phyloP scores from a whole-genome alignment of 2,888 invertebrate species.

The Agapostemon virescens region DNA sequence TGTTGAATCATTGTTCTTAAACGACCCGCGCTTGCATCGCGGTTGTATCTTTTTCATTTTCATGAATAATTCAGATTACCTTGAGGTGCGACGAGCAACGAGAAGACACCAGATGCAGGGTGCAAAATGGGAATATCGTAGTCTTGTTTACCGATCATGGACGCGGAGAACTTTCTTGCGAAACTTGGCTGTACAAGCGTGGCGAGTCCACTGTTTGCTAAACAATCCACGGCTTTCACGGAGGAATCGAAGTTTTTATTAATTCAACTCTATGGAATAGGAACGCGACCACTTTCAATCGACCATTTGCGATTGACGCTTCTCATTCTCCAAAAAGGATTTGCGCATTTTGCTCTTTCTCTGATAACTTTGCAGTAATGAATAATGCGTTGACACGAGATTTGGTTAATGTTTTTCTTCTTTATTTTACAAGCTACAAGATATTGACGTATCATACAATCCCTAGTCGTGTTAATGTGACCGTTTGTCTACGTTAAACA shows the following conservation, averaged over 20 bases:
- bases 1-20: constrained; percentile 6
- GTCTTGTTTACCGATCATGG: constrained; percentile 11
- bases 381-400: no score
- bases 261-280: no score
- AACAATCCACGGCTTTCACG: background rate
- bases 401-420: no score
- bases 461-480: no score
- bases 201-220: constrained; percentile 6
- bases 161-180: background rate
- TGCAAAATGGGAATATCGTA: constrained; percentile 19
- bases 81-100: constrained; percentile 21
- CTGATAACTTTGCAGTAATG: no score
- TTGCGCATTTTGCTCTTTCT: no score
- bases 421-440: no score
- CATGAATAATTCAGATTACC: constrained; percentile 45
- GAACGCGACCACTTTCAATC: no score
- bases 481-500: no score
- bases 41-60: constrained; percentile 8
- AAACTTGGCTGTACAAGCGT: background rate
- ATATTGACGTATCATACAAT: no score
- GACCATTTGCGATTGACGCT: no score
- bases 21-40: constrained; percentile 9
- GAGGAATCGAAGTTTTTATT: background rate
- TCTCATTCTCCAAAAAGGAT: no score
- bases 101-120: constrained; percentile 19